Percentiles rank a stretch among this genome's conserved stretches.
Evolutionary conservation across 2,113 vertebrate species (phyloP).

Genomic region (Nematolebias whitei): DNA sequence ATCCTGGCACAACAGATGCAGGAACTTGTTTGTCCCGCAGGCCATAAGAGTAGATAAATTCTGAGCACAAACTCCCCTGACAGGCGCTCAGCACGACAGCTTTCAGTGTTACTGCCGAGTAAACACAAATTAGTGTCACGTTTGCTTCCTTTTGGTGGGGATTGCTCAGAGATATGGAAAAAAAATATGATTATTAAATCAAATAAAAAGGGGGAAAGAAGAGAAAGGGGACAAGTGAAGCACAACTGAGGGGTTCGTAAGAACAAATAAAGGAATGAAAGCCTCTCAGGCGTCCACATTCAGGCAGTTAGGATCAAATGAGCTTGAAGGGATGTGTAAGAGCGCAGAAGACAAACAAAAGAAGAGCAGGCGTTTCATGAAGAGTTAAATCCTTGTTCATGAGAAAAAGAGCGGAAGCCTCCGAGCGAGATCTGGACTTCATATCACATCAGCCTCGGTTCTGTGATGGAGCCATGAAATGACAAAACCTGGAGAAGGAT

Average conservation of each 20-base stretch:
- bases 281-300: neutral
- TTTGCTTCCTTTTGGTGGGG: neutral
- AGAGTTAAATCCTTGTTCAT: too few relatives aligned
- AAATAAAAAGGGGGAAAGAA: neutral
- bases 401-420: too few relatives aligned
- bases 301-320: neutral
- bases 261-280: neutral
- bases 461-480: too few relatives aligned
- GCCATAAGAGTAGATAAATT: conserved; percentile 20
- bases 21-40: conserved; percentile 29
- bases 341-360: too few relatives aligned
- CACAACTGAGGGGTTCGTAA: neutral
- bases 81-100: conserved; percentile 7
- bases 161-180: neutral
- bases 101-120: neutral
- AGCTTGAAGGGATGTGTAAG: neutral
- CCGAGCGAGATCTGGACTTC: too few relatives aligned
- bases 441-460: too few relatives aligned
- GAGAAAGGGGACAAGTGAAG: neutral
- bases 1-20: conserved; percentile 39
- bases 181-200: neutral
- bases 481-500: too few relatives aligned
- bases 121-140: conserved; percentile 8
- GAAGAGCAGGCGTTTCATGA: too few relatives aligned
- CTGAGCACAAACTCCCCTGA: conserved; percentile 17